Evolutionary conservation across 2,888 invertebrate species (phyloP), one percentile per base, ranked within the genome.

Genomic region (Graphium colonna): DNA sequence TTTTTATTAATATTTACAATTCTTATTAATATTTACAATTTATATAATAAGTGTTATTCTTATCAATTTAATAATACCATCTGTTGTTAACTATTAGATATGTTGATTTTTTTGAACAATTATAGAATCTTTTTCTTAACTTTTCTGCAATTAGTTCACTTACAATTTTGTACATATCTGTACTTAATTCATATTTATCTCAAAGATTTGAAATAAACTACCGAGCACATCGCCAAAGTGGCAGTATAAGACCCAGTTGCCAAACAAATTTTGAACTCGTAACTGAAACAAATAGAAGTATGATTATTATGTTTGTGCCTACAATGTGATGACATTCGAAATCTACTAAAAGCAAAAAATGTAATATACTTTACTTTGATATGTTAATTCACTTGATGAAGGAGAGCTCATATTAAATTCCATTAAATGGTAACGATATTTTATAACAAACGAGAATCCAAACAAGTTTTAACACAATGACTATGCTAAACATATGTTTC

Each of bases 271-370:
- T 60, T 50, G 67, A 64, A 62, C 66, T 63, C 56, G 67, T 65
- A 72, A 74, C 87, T 87, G 88, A 61, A 88, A 87, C 75, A 81
- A 80, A 65, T 48, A 48, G 46, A 33, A 15, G n/a, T n/a, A n/a
- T n/a, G n/a, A n/a, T n/a, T n/a, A n/a, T n/a, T n/a, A n/a, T n/a
- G n/a, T n/a, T n/a, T n/a, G n/a, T n/a, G n/a, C n/a, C n/a, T n/a
- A n/a, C n/a, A n/a, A n/a, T n/a, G n/a, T n/a, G n/a, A n/a, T n/a
- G n/a, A n/a, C n/a, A n/a, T n/a, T n/a, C n/a, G n/a, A n/a, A n/a
- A n/a, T n/a, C n/a, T n/a, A n/a, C n/a, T n/a, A n/a, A n/a, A n/a
- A n/a, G n/a, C n/a, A n/a, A n/a, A n/a, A n/a, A n/a, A n/a, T n/a
- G n/a, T n/a, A n/a, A n/a, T n/a, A n/a, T n/a, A n/a, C n/a, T n/a